Conservation (phyloP, 2,797 vertebrate genomes). For the Mastacembelus armatus region DNA sequence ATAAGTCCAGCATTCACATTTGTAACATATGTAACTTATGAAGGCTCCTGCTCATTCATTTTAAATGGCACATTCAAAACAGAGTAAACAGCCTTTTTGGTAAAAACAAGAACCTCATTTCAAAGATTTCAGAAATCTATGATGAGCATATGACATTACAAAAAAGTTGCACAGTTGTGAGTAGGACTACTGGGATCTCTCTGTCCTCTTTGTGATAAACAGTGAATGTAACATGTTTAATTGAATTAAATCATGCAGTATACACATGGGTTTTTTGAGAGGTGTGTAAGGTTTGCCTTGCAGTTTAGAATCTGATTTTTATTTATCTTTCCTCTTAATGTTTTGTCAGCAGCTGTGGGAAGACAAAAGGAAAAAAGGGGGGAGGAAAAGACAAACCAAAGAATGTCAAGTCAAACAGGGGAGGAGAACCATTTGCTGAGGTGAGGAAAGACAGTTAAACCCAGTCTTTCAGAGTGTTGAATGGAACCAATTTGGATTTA, state of each 20-base stretch:
- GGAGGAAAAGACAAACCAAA: slow-evolving; percentile 88
- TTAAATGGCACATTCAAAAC: no score
- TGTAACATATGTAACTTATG: no score
- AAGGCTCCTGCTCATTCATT: no score
- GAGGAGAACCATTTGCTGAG: slow-evolving; percentile 76
- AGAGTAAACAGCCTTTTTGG: neutral
- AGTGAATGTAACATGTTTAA: neutral
- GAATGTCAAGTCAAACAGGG: slow-evolving; percentile 66
- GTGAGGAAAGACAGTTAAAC: slow-evolving; percentile 72
- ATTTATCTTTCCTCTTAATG: neutral
- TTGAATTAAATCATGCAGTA: neutral
- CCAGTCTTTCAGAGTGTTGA: neutral
- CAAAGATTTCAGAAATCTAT: neutral
- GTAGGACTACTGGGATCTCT: neutral
- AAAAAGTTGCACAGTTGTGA: neutral
- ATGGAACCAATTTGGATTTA: neutral
- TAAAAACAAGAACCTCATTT: neutral
- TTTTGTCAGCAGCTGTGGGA: slow-evolving; percentile 78
- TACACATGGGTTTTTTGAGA: neutral
- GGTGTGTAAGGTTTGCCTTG: no score
- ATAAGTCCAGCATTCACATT: no score
- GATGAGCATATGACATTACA: neutral
- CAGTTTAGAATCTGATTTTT: no score
- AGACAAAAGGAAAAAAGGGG: slow-evolving; percentile 89
- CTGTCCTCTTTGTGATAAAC: neutral